phyloP scores from a whole-genome alignment of 1,140 invertebrate genomes.

The Lordiphosa collinella region DNA sequence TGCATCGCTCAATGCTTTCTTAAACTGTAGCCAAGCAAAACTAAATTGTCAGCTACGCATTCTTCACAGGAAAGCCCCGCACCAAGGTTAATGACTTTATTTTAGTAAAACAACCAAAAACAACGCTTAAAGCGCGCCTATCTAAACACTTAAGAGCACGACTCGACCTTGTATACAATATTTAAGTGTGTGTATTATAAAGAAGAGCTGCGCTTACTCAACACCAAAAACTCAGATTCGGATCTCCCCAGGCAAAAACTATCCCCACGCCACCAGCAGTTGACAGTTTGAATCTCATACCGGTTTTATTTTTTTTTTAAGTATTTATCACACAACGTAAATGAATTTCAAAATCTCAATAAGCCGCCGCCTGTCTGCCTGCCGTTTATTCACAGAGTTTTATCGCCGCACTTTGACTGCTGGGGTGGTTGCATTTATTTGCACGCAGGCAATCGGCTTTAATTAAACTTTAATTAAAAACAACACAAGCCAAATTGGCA shows the following conservation, averaged over 20 bases:
- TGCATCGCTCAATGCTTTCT: no score
- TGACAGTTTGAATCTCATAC: conserved; percentile 36
- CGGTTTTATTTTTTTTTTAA: conserved; percentile 36
- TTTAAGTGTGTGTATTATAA: conserved; percentile 10
- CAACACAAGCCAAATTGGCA: conserved; percentile 67
- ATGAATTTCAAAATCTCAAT: conserved; percentile 49
- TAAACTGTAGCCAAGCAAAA: no score
- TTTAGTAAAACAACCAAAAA: conserved; percentile 15
- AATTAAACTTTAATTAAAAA: conserved; percentile 75
- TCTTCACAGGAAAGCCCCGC: conserved; percentile 9
- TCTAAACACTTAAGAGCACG: conserved; percentile 15
- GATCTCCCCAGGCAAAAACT: conserved; percentile 7
- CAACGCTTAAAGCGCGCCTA: conserved; percentile 25
- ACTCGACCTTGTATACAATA: conserved; percentile 31
- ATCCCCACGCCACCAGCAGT: not conserved
- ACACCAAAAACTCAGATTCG: conserved; percentile 21
- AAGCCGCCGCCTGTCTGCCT: conserved; percentile 8
- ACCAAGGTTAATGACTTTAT: conserved; percentile 43
- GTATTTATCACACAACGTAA: conserved; percentile 9
- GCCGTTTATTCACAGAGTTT: conserved; percentile 7
- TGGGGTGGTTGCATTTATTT: conserved; percentile 20
- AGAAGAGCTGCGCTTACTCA: conserved; percentile 20
- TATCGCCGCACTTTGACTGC: not conserved
- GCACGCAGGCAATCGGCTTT: conserved; percentile 50
- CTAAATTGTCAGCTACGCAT: no score